A percentile compares a stretch with the other conserved stretches of the same genome.
phyloP scores from a whole-genome alignment of 2,888 invertebrate genomes.

The Steinernema hermaphroditum region DNA sequence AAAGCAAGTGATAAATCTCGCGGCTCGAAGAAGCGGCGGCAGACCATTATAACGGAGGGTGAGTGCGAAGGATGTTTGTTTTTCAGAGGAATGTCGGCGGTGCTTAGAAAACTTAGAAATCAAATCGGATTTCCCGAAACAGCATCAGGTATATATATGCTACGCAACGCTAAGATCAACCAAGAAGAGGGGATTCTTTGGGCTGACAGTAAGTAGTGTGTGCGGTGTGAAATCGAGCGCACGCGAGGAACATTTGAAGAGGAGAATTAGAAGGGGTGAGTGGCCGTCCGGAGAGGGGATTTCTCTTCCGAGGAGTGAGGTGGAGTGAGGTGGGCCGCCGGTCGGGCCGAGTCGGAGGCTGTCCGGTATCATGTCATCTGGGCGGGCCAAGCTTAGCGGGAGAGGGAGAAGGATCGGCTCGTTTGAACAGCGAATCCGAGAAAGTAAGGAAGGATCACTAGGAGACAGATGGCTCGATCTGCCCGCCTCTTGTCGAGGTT shows the following conservation, averaged over 20 bases:
- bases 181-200: no score
- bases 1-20: neutral
- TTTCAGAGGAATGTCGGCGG: neutral
- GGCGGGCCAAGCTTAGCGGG: slow-evolving; percentile 10
- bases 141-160: no score
- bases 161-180: no score
- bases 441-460: neutral
- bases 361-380: slow-evolving; percentile 26
- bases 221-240: no score
- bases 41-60: neutral
- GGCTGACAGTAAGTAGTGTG: no score
- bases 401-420: slow-evolving; percentile 23
- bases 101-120: neutral
- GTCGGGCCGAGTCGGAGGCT: neutral
- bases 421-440: neutral
- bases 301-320: slow-evolving; percentile 2
- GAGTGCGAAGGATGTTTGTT: neutral
- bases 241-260: no score
- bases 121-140: slow-evolving; percentile 6
- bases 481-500: slow-evolving; percentile 25
- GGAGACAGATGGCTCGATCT: slow-evolving; percentile 28
- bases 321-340: neutral
- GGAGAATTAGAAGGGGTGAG: neutral
- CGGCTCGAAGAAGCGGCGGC: neutral
- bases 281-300: neutral